A percentile compares a stretch with the other conserved stretches of the same genome.
Evolutionary conservation across 2,888 invertebrate genomes (phyloP).

Genomic region (Acanthopleura granulata): DNA sequence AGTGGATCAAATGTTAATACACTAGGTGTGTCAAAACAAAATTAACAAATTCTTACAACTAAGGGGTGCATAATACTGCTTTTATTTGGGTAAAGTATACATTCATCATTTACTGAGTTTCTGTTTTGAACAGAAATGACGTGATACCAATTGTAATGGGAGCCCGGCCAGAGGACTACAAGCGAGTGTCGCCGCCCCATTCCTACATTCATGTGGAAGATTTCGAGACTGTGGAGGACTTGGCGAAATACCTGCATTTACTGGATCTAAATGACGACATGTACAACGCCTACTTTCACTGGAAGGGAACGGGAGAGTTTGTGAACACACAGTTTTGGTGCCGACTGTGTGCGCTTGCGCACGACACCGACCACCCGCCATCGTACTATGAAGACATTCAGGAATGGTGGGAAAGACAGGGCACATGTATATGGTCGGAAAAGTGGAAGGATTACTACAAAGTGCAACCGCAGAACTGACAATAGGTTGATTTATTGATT

Average conservation of each 20-base stretch:
- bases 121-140: not conserved
- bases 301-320: constrained; percentile 81
- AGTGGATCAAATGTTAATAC: too few relatives aligned
- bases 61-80: too few relatives aligned
- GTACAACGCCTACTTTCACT: not conserved
- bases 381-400: constrained; percentile 71
- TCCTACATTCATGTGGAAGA: constrained; percentile 96
- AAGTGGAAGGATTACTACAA: too few relatives aligned
- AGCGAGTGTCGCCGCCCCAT: constrained; percentile 84
- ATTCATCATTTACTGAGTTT: too few relatives aligned
- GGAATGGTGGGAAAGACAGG: not conserved
- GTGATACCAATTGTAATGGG: not conserved
- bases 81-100: too few relatives aligned
- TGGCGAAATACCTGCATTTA: constrained; percentile 72
- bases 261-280: not conserved
- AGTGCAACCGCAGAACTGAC: too few relatives aligned
- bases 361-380: constrained; percentile 19
- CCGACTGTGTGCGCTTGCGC: constrained; percentile 78
- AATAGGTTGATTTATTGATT: too few relatives aligned
- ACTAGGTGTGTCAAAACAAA: too few relatives aligned
- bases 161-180: constrained; percentile 1
- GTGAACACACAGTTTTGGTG: constrained; percentile 95
- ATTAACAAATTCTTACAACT: too few relatives aligned
- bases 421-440: not conserved
- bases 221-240: constrained; percentile 85